Base-by-base conservation (phyloP, 2,888 invertebrate species). In the Melanargia galathea region DNA sequence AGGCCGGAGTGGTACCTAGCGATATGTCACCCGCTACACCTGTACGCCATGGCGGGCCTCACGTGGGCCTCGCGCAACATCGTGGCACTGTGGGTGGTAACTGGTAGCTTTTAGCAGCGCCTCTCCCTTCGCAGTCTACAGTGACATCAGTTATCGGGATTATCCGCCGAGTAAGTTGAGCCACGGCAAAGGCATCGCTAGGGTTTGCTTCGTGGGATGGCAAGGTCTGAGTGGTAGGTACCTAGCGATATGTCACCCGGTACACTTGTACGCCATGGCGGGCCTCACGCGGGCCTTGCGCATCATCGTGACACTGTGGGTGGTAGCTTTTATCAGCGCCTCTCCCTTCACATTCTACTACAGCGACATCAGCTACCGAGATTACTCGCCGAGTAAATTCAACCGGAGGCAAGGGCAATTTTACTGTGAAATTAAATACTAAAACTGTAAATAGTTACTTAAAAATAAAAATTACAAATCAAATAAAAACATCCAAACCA, bases 151-250 rank as follows among this genome's bases (percentile, higher is more conserved):
- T 82, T 96, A 96, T 80, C 85, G 95, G 68, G 92, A 93, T 56
- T 96, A 94, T 83, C 97, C 97, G 0, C 92, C 93, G 78, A 93
- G 94, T 94, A 88, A 86, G 92, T 80, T 5, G 6, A 45, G 20
- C 2, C 18, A 38, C 8, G 30, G 8, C n/a, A n/a, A n/a, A n/a
- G n/a, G n/a, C n/a, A n/a, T n/a, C n/a, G n/a, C n/a, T n/a, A n/a
- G n/a, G n/a, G n/a, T n/a, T n/a, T n/a, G n/a, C n/a, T n/a, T n/a
- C n/a, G n/a, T n/a, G n/a, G n/a, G n/a, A n/a, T n/a, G n/a, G n/a
- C n/a, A n/a, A n/a, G n/a, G 1, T 93, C 96, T 84, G 97, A 98
- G 87, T 93, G 98, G n/a, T 97, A 97, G n/a, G 55, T 97, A 97
- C 87, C 87, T 97, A 77, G 97, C 97, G 20, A 97, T 98, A 74